These are phyloP conservation scores for Vanessa atalanta DNA, from an alignment of 1,140 invertebrate species.

Conservation along the genomic window DNA sequence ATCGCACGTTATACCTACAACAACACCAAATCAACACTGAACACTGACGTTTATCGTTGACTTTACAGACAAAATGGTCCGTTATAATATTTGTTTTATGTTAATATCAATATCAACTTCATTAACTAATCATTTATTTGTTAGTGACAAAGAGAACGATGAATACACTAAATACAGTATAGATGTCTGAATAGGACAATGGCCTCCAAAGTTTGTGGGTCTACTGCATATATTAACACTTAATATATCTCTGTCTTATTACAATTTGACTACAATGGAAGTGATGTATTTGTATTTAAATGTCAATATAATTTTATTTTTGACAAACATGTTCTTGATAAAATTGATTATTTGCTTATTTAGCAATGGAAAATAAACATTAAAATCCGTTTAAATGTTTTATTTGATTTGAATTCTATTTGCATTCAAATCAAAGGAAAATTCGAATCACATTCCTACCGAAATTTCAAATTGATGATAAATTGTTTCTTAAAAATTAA, in stretches of 20 bases:
- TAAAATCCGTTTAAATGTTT: background rate
- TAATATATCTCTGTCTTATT: background rate
- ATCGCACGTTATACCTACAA: slow-evolving; percentile 51
- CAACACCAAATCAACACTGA: slow-evolving; percentile 49
- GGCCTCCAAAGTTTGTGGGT: slow-evolving; percentile 8
- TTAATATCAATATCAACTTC: slow-evolving; percentile 38
- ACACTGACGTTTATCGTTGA: slow-evolving; percentile 47
- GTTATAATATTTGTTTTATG: slow-evolving; percentile 31
- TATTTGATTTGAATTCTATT: background rate
- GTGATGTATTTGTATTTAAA: slow-evolving; percentile 6
- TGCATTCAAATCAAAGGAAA: background rate
- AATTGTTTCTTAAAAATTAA: no score
- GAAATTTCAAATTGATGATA: no score
- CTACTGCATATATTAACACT: slow-evolving; percentile 17
- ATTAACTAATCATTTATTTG: slow-evolving; percentile 37
- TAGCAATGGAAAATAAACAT: background rate
- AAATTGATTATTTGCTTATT: background rate
- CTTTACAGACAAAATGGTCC: slow-evolving; percentile 34
- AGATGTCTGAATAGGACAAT: slow-evolving; percentile 22
- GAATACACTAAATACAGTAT: slow-evolving; percentile 4
- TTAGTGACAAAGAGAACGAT: slow-evolving; percentile 22
- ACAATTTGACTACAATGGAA: background rate
- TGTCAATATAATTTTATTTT: slow-evolving; percentile 1
- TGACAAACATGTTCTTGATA: background rate
- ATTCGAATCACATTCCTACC: no score